A percentile compares a stretch with the other conserved stretches of the same genome.
phyloP scores from a whole-genome alignment of 1,140 invertebrate genomes.

The Drosophila bifasciata region DNA sequence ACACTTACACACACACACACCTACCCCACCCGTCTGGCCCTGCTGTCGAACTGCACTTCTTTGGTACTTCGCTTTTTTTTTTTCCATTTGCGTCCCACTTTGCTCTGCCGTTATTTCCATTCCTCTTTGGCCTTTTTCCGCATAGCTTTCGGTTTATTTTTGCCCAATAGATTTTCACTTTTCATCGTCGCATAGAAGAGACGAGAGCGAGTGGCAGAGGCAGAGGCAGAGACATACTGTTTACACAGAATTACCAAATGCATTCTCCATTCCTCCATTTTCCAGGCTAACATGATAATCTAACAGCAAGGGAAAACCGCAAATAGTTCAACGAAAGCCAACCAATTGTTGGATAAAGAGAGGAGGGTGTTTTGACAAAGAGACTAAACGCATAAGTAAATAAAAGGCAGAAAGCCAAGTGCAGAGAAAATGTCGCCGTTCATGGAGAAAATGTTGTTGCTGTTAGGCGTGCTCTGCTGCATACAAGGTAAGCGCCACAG shows the following conservation, averaged over 20 bases:
- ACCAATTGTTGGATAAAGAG: conserved; percentile 27
- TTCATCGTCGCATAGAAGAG: conserved; percentile 3
- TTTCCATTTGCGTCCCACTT: conserved; percentile 55
- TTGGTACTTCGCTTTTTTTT: conserved; percentile 27
- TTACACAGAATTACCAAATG: no score
- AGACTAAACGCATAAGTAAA: conserved; percentile 22
- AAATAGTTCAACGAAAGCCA: conserved; percentile 38
- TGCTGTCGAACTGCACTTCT: conserved; percentile 34
- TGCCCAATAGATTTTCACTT: conserved; percentile 55
- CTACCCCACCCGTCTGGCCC: not conserved
- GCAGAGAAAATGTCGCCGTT: conserved; percentile 70
- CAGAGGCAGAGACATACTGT: no score
- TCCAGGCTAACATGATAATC: conserved; percentile 42
- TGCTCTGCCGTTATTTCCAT: conserved; percentile 11
- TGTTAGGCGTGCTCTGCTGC: conserved; percentile 75
- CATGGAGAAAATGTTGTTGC: conserved; percentile 71
- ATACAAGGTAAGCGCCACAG: conserved; percentile 70
- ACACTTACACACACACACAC: not conserved
- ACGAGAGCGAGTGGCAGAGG: no score
- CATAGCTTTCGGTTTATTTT: conserved; percentile 55
- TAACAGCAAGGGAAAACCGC: conserved; percentile 14
- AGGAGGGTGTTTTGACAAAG: conserved; percentile 13
- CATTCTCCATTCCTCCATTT: no score
- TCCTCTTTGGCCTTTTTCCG: conserved; percentile 14
- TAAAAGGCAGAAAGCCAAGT: conserved; percentile 28